Base-by-base conservation (phyloP, 2,113 vertebrate species). In the Electrona antarctica region DNA sequence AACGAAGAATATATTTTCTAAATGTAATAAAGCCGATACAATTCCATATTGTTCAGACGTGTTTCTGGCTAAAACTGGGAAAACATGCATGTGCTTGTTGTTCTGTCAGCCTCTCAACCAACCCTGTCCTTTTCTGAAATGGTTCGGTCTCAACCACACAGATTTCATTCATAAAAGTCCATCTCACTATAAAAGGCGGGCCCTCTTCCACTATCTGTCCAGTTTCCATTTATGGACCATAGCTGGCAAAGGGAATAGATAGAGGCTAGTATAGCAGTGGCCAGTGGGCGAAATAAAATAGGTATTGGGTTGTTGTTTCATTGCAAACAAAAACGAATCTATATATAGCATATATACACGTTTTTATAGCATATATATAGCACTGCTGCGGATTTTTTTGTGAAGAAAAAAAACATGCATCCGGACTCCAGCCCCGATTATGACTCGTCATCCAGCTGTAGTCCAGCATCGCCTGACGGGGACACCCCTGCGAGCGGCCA, bases 371-470 rank as follows among this genome's bases (percentile, higher is more conserved):
- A 41, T 61, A 76, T 61, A 76, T 57, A 81, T 83, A 4, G 75
- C 79, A 46, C 11, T 57, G 9, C 70, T 85, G 62, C 59, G 3
- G 15, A 2, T 58, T 55, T 66, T 61, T 52, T 67, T 79, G 73
- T 67, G 48, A 60, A n/a, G 67, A 41, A 41, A 41, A 33, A 73
- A 54, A 82, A 77, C 90, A 97, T 97, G 96, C 95, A 94, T 87
- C 93, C 93, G 69, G 92, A 94, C 84, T 96, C 94, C 87, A 81
- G 89, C 83, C 74, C 91, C 62, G 95, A 97, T 29, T 94, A 94
- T 85, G 96, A 97, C 82, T 93, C 94, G 0, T 95, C 95, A 55
- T 97, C 96, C 70, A 95, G 95, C 90, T 96, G 96, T 89, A 96
- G 95, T 87, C 94, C 95, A 88, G 95, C 95, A 87, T 97, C 96